A percentile compares a stretch with the other conserved stretches of the same genome.
Conservation (phyloP, 2,888 invertebrate species). For the Quadriops clusia region DNA sequence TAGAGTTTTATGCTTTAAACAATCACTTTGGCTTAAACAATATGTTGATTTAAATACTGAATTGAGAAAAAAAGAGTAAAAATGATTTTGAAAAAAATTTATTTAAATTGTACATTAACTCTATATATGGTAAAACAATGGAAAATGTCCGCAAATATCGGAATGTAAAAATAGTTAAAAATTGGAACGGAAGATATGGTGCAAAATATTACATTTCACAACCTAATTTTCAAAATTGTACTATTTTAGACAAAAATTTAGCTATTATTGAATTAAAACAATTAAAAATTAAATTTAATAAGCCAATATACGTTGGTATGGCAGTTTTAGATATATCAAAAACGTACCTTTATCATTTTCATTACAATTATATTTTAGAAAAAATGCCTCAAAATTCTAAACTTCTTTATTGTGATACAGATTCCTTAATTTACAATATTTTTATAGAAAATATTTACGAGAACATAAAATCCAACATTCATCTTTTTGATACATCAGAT, state of each 20-base stretch:
- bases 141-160: slow-evolving; percentile 11
- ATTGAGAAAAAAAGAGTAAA: slow-evolving; percentile 18
- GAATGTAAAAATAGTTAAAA: slow-evolving; percentile 10
- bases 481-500: slow-evolving; percentile 19
- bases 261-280: slow-evolving; percentile 13
- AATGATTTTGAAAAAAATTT: slow-evolving; percentile 11
- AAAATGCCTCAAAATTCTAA: slow-evolving; percentile 12
- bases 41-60: slow-evolving; percentile 31
- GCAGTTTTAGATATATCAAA: slow-evolving; percentile 18
- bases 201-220: slow-evolving; percentile 7
- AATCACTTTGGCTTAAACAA: slow-evolving; percentile 26
- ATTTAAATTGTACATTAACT: slow-evolving; percentile 5
- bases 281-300: slow-evolving; percentile 15
- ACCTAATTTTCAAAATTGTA: slow-evolving; percentile 8
- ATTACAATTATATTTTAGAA: slow-evolving; percentile 15
- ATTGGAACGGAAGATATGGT: slow-evolving; percentile 8
- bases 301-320: slow-evolving; percentile 19
- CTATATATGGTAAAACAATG: slow-evolving; percentile 9
- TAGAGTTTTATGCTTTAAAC: slow-evolving; percentile 26
- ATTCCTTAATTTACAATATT: slow-evolving; percentile 13
- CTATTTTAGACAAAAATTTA: slow-evolving; percentile 13
- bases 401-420: slow-evolving; percentile 18
- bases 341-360: slow-evolving; percentile 17
- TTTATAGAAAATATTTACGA: slow-evolving; percentile 11
- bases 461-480: slow-evolving; percentile 11